Conservation (phyloP, 1,140 invertebrate species). For the Caerostris extrusa region DNA sequence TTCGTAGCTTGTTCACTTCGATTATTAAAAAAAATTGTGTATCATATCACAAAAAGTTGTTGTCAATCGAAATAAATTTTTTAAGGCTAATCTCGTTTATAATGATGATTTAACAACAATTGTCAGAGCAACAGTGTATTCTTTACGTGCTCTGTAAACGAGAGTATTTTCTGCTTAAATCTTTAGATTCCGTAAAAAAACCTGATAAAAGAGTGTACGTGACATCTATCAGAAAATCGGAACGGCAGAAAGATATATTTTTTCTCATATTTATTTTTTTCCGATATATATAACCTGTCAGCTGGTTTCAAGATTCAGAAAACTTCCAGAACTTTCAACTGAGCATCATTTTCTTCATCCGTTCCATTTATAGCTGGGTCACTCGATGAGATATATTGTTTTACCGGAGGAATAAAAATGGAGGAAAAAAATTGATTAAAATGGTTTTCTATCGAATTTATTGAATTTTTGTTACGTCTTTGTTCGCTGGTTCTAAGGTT, state of each 20-base stretch:
- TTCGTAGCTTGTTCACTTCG: no score
- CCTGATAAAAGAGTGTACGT: constrained; percentile 45
- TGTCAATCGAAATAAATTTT: no score
- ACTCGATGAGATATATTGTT: constrained; percentile 4
- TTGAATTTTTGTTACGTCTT: constrained; percentile 6
- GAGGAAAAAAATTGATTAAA: background rate
- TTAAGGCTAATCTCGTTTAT: background rate
- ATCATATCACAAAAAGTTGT: no score
- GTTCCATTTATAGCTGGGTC: background rate
- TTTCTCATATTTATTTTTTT: constrained; percentile 21
- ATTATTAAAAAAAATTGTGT: no score
- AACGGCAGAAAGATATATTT: background rate
- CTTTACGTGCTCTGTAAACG: constrained; percentile 4
- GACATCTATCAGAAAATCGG: constrained; percentile 66
- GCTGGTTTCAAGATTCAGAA: constrained; percentile 1
- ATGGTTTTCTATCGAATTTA: constrained; percentile 14
- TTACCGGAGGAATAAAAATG: background rate
- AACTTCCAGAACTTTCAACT: constrained; percentile 26
- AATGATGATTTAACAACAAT: background rate
- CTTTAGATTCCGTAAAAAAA: background rate
- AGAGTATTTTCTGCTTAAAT: background rate
- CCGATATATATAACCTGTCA: constrained; percentile 51
- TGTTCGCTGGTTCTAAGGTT: background rate
- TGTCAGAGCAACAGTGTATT: background rate
- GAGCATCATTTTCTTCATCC: background rate